Evolutionary conservation across 2,113 vertebrate species (phyloP), one percentile per base, ranked within the genome.

Genomic region (Elgaria multicarinata): DNA sequence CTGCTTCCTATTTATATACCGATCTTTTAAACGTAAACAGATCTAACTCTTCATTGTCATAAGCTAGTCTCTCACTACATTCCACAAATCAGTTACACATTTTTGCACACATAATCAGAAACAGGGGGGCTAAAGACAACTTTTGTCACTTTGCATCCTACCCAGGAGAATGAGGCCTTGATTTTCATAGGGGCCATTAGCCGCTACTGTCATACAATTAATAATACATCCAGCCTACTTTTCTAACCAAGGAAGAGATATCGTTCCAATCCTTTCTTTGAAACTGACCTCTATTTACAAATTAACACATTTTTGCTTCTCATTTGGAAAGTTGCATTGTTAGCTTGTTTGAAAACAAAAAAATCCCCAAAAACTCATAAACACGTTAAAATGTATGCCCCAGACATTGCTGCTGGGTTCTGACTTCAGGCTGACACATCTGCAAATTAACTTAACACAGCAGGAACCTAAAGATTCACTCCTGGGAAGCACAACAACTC

Each of bases 391-490:
- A 91, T 93, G 58, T 83, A 92, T 85, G 89, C 78, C 67, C 33
- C 91, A 93, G 93, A 92, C 93, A 90, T 69, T 42, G 66, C 18
- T 89, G 72, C 81, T 77, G 86, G 93, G 90, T 90, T 87, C 76
- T 85, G 83, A 94, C 96, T 94, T 92, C 96, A 94, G 93, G 94
- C 85, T 89, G 80, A 95, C 93, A 94, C 96, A 96, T 96, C 95
- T 96, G 96, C 91, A 92, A 97, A 42, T 84, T 90, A 96, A 96
- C 92, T 93, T 84, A 84, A 93, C 74, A 85, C 79, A 90, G 89
- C 58, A 90, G 83, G 95, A 95, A 92, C 89, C 94, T 94, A 91
- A 55, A 95, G 90, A 96, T 95, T 93, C 95, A 87, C 90, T 72
- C 89, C 91, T 86, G 96, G 96, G 96, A 96, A 93, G 92, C 42